Conservation (phyloP, 92 coral and sea anemone species). For the Epizoanthus ramosus region DNA sequence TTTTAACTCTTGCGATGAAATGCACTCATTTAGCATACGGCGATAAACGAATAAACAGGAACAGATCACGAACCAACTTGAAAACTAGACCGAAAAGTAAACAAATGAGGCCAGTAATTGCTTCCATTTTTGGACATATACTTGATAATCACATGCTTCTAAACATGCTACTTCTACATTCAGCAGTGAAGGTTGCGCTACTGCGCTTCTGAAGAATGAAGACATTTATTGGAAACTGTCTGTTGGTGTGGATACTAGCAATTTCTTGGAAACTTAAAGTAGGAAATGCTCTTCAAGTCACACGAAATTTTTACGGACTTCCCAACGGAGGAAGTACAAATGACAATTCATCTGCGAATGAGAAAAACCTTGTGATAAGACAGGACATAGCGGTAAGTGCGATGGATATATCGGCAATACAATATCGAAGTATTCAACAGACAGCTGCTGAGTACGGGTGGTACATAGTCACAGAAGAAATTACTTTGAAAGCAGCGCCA, state of each 20-base stretch:
- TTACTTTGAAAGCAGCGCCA: too few species aligned
- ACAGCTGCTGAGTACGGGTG: too few species aligned
- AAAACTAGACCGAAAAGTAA: not conserved
- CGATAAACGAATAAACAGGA: too few species aligned
- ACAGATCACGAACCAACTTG: not conserved
- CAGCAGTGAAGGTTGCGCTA: not conserved
- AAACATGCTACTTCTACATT: not conserved
- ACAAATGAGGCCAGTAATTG: not conserved
- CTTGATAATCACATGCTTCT: not conserved
- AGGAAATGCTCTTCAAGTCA: not conserved
- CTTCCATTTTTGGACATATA: not conserved
- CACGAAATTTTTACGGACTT: slow-evolving; percentile 39
- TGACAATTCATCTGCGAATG: slow-evolving; percentile 5
- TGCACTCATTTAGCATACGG: too few species aligned
- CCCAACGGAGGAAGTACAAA: slow-evolving; percentile 38
- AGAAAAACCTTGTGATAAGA: slow-evolving; percentile 45
- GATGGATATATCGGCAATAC: not conserved
- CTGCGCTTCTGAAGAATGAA: not conserved
- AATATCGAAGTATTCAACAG: too few species aligned
- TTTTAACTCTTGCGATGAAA: too few species aligned
- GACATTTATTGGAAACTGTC: not conserved
- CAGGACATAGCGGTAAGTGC: slow-evolving; percentile 63
- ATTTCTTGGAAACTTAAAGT: not conserved
- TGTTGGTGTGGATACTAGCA: not conserved
- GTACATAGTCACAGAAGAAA: too few species aligned